phyloP scores from a whole-genome alignment of 2,797 vertebrate species.

The Alauda arvensis region DNA sequence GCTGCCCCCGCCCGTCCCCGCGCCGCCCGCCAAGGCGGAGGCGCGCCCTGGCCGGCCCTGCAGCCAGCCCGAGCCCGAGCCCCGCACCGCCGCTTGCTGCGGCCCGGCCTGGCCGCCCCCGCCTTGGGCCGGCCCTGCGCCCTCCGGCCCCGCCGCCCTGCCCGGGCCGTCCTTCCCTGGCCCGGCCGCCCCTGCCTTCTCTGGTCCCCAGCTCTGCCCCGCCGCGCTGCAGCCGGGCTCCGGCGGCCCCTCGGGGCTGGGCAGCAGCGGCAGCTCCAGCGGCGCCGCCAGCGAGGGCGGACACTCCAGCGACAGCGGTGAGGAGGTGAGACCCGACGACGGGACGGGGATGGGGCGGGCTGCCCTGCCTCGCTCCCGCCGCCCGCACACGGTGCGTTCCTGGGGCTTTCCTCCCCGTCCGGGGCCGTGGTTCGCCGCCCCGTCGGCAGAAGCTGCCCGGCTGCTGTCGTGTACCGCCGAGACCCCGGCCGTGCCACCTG shows the following conservation, averaged over 20 bases:
- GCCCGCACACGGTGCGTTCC: too few relatives aligned
- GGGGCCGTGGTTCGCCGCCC: not conserved
- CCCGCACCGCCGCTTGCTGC: conserved; percentile 61
- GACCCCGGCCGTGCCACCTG: not conserved
- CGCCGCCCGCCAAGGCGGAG: conserved; percentile 54
- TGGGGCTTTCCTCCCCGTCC: not conserved
- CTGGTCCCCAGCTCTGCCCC: conserved; percentile 59
- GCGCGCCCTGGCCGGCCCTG: conserved; percentile 66
- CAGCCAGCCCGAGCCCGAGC: conserved; percentile 72
- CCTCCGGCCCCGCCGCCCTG: conserved; percentile 35
- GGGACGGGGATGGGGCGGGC: not conserved
- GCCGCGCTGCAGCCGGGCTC: conserved; percentile 56
- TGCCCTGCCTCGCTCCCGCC: not conserved
- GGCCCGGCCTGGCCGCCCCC: conserved; percentile 75
- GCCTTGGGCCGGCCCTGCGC: conserved; percentile 61
- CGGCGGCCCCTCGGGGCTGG: conserved; percentile 11
- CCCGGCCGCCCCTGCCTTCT: not conserved
- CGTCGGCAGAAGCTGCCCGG: not conserved
- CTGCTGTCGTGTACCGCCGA: not conserved
- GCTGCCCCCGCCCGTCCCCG: conserved; percentile 72
- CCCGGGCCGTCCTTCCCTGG: conserved; percentile 22
- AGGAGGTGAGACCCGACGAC: conserved; percentile 69
- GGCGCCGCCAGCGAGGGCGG: conserved; percentile 73
- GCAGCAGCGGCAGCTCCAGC: conserved; percentile 82
- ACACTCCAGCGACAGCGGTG: conserved; percentile 71